phyloP scores from a whole-genome alignment of 2,113 vertebrate genomes.

The Phalacrocorax brasilianus region DNA sequence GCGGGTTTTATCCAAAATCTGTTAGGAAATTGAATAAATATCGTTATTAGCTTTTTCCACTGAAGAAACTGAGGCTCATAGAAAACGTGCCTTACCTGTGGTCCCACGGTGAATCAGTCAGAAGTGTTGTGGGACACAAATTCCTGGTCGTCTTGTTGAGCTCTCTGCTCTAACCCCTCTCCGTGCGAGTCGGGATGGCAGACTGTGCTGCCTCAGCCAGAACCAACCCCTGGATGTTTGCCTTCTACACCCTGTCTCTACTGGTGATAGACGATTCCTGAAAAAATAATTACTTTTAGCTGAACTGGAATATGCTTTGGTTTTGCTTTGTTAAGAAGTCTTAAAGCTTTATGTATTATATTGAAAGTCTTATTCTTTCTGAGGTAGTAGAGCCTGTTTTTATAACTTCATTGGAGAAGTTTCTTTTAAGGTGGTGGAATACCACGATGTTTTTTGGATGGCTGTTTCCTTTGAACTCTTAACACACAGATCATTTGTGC shows the following conservation, averaged over 20 bases:
- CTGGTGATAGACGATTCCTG: not conserved
- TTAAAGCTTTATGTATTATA: not conserved
- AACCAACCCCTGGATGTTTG: not conserved
- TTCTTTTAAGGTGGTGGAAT: not conserved
- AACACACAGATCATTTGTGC: not conserved
- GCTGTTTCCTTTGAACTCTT: not conserved
- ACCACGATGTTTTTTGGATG: not conserved
- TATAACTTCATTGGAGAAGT: not conserved
- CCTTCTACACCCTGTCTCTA: not conserved
- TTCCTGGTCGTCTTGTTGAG: not conserved
- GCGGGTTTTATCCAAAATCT: not conserved
- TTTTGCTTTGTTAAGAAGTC: conserved; percentile 1
- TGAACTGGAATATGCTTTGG: not conserved
- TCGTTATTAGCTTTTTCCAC: not conserved
- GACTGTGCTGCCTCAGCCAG: not conserved
- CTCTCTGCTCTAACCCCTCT: not conserved
- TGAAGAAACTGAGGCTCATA: not conserved
- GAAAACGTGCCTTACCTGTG: not conserved
- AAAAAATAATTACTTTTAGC: not conserved
- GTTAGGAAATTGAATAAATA: not conserved
- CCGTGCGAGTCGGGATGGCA: not conserved
- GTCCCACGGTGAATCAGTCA: not conserved
- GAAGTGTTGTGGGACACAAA: not conserved
- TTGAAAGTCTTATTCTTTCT: not conserved
- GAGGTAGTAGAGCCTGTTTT: not conserved